Percentiles rank a stretch among this genome's conserved stretches.
Conservation (phyloP, 2,797 vertebrate genomes). For the Lutjanus argentimaculatus region DNA sequence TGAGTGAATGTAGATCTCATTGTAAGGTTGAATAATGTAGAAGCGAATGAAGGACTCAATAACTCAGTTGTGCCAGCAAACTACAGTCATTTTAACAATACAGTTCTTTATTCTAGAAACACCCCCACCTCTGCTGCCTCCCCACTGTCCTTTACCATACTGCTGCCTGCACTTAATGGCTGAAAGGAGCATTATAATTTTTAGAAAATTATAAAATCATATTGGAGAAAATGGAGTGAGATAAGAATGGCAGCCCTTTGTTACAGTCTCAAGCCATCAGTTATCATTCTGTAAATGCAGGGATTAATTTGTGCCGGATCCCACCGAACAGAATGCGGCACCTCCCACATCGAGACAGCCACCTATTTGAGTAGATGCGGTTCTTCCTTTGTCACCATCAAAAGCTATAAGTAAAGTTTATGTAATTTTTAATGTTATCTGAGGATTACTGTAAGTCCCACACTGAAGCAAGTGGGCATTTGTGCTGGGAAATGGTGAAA, state of each 20-base stretch:
- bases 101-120: constrained; percentile 6
- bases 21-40: constrained; percentile 24
- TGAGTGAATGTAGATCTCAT: not conserved
- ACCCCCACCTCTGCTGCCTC: not conserved
- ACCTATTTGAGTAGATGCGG: too few species aligned
- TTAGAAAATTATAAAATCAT: not conserved
- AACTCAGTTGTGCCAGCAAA: not conserved
- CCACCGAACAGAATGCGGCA: too few species aligned
- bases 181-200: not conserved
- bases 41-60: constrained; percentile 9
- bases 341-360: too few species aligned
- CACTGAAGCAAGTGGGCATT: too few species aligned
- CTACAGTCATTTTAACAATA: constrained; percentile 8
- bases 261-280: not conserved
- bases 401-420: too few species aligned
- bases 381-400: too few species aligned
- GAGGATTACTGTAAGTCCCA: too few species aligned
- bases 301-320: too few species aligned
- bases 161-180: not conserved
- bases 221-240: not conserved
- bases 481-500: too few species aligned
- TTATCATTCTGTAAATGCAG: too few species aligned
- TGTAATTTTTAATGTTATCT: too few species aligned
- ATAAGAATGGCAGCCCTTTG: not conserved
- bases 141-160: not conserved